Base-by-base conservation (phyloP, 2,888 invertebrate genomes). In the Mythimna impura region DNA sequence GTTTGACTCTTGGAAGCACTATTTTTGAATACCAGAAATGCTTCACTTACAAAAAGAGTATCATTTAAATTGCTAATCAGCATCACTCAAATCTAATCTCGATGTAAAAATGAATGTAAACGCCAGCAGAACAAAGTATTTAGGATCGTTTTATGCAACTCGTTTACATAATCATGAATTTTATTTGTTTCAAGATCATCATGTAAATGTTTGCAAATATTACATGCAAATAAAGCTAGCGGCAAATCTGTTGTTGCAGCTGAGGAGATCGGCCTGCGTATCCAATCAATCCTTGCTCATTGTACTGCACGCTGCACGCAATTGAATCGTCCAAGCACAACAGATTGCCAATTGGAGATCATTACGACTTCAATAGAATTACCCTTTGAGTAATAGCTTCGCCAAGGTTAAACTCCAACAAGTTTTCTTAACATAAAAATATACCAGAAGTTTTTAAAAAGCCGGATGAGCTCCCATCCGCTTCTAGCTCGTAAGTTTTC, bases 341-440 rank as follows among this genome's bases (percentile, higher is more conserved):
- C 92, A 88, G 88, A 92, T 92, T 91, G 91, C 88, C 92, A 92
- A 92, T 93, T 92, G 90, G 85, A 86, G 88, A 91, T 90, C 89
- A 90, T 92, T 90, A 90, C 86, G 80, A 86, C 87, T 88, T 87
- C 85, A 91, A 91, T 91, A 88, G 88, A 88, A 88, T 91, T 88
- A 87, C 82, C 76, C 79, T 88, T 88, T 81, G 82, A 76, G 82
- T 87, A 88, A 87, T 77, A 74, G 79, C 69, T 79, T 82, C 43
- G 78, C 79, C 84, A 86, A 89, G 87, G 86, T 86, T 88, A 87
- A 55, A 79, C 14, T 30, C 47, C 20, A 64, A 55, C 14, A 64
- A 71, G 40, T 20, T 54, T 43, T 61, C n/a, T 34, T 14, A 30
- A 58, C 12, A 61, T 61, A 43, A 36, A 50, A 52, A 66, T 3